Base-by-base conservation (phyloP, 2,113 vertebrate species). In the Macroglossus sobrinus region DNA sequence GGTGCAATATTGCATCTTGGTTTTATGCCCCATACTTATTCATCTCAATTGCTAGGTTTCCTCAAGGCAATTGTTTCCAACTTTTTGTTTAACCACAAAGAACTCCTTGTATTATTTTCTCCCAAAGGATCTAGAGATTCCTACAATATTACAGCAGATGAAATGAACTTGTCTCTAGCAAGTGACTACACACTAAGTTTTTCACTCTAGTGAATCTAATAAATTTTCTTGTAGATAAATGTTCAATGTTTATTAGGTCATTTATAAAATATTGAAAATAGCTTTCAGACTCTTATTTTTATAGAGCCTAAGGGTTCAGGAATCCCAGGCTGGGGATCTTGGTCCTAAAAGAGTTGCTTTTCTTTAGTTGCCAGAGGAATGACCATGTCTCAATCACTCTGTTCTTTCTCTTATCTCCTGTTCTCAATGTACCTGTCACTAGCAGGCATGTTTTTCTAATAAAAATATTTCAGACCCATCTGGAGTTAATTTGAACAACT, bases 191-290 rank as follows among this genome's bases (percentile, higher is more conserved):
- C 0, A 1, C 24, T 26, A 19, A 53, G 18, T 15, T 95, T 90
- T 82, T 79, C 7, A 61, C 80, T 79, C 94, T 47, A 84, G 33
- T 40, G 35, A 64, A 33, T 40, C 57, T 84, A 53, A 43, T 40
- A 13, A 22, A 19, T 91, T 91, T 95, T 84, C 33, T 28, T 53
- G 3, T 79, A 50, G 30, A 43, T 75, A 78, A 66, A 8, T 69
- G 15, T 68, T 89, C 16, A 15, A 13, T 59, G 45, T 35, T 78
- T 66, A 43, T 59, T 53, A 38, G 24, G 15, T 16, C 1, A 40
- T 24, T 63, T 95, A 50, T 50, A 16, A 95, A 80, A 89, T 26
- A 72, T 75, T 74, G 57, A 80, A 85, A 92, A 57, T 63, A 84
- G 72, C 22, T 63, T 80, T 92, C 50, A 84, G 63, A 38, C 8